phyloP scores from a whole-genome alignment of 2,888 invertebrate genomes.

The Sepiola atlantica region DNA sequence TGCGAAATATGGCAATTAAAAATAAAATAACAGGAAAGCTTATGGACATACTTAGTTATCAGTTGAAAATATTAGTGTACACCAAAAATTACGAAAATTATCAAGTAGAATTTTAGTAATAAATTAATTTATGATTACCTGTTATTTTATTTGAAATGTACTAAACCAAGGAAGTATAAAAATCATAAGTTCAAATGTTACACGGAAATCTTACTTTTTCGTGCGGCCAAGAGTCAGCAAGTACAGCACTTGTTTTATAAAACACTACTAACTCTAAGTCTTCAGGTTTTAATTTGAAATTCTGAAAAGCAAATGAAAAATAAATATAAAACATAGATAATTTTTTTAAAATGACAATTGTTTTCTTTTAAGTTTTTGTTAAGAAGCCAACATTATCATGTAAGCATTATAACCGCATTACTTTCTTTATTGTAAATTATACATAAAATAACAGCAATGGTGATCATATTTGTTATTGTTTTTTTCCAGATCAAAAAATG shows the following conservation, averaged over 20 bases:
- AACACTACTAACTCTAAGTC: constrained; percentile 65
- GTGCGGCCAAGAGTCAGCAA: constrained; percentile 63
- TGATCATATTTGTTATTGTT: background rate
- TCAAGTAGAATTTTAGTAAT: too few species aligned
- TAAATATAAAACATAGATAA: background rate
- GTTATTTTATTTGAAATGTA: too few species aligned
- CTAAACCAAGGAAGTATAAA: background rate
- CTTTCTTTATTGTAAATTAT: background rate
- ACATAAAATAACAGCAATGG: background rate
- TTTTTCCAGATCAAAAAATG: background rate
- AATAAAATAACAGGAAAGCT: too few species aligned
- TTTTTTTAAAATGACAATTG: background rate
- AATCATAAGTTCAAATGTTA: background rate
- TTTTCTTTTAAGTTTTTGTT: background rate
- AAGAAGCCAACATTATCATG: background rate
- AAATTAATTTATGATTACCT: too few species aligned
- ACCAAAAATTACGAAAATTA: too few species aligned
- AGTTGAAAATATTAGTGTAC: too few species aligned
- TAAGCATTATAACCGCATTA: background rate
- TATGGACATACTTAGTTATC: too few species aligned
- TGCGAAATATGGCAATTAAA: too few species aligned
- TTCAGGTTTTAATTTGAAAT: constrained; percentile 64
- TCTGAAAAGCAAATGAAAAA: constrained; percentile 57
- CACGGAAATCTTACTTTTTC: constrained; percentile 53
- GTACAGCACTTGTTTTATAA: constrained; percentile 69